Evolutionary conservation across 2,888 invertebrate genomes (phyloP).

Genomic region (Apotomis betuletana): DNA sequence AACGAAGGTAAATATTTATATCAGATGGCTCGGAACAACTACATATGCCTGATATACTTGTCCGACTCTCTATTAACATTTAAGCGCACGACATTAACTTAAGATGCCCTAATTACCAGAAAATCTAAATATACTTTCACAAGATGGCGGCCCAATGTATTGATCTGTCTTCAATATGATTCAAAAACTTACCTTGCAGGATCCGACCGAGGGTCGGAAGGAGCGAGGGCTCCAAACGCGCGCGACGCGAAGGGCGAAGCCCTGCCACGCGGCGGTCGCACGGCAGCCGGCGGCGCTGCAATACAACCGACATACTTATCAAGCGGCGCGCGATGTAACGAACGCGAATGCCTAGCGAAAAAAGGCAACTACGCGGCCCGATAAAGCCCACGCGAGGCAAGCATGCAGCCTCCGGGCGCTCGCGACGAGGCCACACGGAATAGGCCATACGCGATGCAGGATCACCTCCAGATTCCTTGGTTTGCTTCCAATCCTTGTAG

Average conservation of each 20-base stretch:
- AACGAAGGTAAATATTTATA: neutral
- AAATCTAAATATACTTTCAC: constrained; percentile 61
- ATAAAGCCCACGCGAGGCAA: constrained; percentile 72
- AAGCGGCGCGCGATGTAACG: constrained; percentile 63
- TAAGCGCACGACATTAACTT: constrained; percentile 25
- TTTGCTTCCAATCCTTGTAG: constrained; percentile 37
- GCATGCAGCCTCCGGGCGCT: constrained; percentile 76
- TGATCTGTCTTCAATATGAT: constrained; percentile 61
- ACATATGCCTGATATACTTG: constrained; percentile 19
- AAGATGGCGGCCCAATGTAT: constrained; percentile 73
- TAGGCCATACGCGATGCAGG: constrained; percentile 66
- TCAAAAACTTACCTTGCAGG: constrained; percentile 72
- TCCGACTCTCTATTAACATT: constrained; percentile 16
- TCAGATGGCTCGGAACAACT: neutral
- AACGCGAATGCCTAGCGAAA: constrained; percentile 57
- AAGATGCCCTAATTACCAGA: constrained; percentile 38
- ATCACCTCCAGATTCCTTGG: constrained; percentile 51
- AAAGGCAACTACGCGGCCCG: constrained; percentile 68
- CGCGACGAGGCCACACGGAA: constrained; percentile 74
- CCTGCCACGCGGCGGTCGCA: constrained; percentile 75
- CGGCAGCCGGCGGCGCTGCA: constrained; percentile 77
- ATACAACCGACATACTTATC: constrained; percentile 77
- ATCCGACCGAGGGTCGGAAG: constrained; percentile 64
- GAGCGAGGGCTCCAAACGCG: constrained; percentile 82
- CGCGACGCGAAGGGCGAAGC: constrained; percentile 74